Evolutionary conservation across 2,113 vertebrate species (phyloP), one percentile per base, ranked within the genome.

Genomic region (Pavo muticus): DNA sequence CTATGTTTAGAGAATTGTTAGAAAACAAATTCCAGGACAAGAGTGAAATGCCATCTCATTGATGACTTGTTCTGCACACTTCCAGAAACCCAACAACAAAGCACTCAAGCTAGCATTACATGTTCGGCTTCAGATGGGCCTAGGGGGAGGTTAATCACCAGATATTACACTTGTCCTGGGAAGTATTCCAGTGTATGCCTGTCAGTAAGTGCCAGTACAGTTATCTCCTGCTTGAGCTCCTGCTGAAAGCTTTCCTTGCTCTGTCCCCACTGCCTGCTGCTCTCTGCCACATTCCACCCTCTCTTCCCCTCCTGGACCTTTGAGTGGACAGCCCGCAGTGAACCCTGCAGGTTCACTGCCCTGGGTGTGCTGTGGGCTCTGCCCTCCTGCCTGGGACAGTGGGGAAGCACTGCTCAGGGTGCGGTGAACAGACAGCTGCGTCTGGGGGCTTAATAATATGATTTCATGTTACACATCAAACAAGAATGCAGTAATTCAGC

Each of bases 401-500:
- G 21, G 47, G 23, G 47, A 24, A 48, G 47, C 11, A 6, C 47
- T 23, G 47, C 47, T 23, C 47, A 48, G 47, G 54, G 90, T 83
- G 91, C 76, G 79, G 72, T 74, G 91, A 87, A 69, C 70, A 88
- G 93, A 67, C 42, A 57, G 94, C 81, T 75, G 73, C 64, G 81
- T 56, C 96, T 97, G 96, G 94, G 95, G 23, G 69, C 73, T 96
- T 96, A 93, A 92, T 95, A 96, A 94, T 71, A 68, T 16, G 81
- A 93, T 91, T 96, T 96, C 91, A 75, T 92, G 95, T 95, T 94
- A 96, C 92, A 97, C 96, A 97, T 95, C n/a, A 54, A 77, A 59
- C 87, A 97, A 90, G 95, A 96, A 97, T 97, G 97, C 94, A 95
- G 23, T 88, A 96, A 95, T 85, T 96, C 94, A 95, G 90, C 87